phyloP scores from a whole-genome alignment of 2,797 vertebrate species.

The Ispidina lecontei region DNA sequence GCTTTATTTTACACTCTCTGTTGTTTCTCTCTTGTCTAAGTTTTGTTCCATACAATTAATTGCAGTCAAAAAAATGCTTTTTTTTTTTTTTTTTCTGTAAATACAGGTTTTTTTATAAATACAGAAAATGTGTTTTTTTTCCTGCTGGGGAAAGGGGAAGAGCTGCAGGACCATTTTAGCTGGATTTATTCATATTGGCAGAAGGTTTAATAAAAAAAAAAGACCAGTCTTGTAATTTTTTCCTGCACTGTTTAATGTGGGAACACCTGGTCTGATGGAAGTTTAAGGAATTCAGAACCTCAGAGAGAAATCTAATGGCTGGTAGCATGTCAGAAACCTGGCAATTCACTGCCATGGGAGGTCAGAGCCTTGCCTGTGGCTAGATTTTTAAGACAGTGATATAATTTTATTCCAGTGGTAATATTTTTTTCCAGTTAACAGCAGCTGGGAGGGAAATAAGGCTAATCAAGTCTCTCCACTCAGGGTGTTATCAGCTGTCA shows the following conservation, averaged over 20 bases:
- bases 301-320: background rate
- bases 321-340: background rate
- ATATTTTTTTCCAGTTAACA: background rate
- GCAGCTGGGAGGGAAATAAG: conserved; percentile 1
- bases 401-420: conserved; percentile 36
- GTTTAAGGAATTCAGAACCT: background rate
- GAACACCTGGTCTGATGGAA: background rate
- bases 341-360: conserved; percentile 21
- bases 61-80: background rate
- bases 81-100: background rate
- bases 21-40: background rate
- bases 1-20: background rate
- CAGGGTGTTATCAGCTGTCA: background rate
- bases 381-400: conserved; percentile 5
- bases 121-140: too few species aligned
- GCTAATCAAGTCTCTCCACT: conserved; percentile 16
- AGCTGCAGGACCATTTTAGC: background rate
- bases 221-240: background rate
- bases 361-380: background rate
- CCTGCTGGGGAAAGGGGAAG: background rate
- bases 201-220: background rate
- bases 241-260: background rate
- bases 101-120: background rate
- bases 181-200: background rate
- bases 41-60: background rate